Base-by-base conservation (phyloP, 2,797 vertebrate genomes). In the Pyrocephalus nanus region DNA sequence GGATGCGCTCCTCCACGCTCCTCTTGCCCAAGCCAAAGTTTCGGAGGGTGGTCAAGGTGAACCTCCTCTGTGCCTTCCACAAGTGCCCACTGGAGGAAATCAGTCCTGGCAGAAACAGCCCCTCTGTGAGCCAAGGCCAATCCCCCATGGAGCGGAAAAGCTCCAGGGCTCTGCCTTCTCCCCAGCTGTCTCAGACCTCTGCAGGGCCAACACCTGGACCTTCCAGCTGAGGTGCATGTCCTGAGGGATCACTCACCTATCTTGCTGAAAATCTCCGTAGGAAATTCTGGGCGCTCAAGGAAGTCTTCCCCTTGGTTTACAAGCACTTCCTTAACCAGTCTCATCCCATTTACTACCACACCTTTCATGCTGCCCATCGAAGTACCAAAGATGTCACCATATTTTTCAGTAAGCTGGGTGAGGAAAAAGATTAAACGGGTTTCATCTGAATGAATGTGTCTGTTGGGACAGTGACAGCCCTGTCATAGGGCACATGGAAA, bases 261-360 rank as follows among this genome's bases (percentile, higher is more conserved):
- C 4, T 92, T 96, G 61, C 0, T 54, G 81, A 98, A 98, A 40
- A 98, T 1, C 20, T 96, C 96, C 12, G 98, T 1, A 5, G 98
- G 98, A 19, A 94, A 12, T 29, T 95, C 19, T 2, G 98, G 98
- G 3, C 98, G 98, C 40, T 97, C 98, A 14, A 97, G n/a, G 93
- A 99, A 98, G 80, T 96, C 96, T n/a, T 98, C 98, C 1, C 97
- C 98, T 85, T 98, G 98, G 66, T 97, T 97, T 45, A 98, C 94
- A 6, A 99, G 96, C 38, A 96, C 98, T 84, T 99, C 98, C 90
- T 98, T 99, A 86, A 98, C 95, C 97, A 98, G 91, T 61, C 88
- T 96, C 84, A 98, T 97, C 32, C 98, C 98, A 6, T 77, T 98
- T 38, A 99, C 16, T 32, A 98, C 4, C 69, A 99, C 98, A 18